Evolutionary conservation across 2,888 invertebrate genomes (phyloP).

Genomic region (Meghimatium bilineatum): DNA sequence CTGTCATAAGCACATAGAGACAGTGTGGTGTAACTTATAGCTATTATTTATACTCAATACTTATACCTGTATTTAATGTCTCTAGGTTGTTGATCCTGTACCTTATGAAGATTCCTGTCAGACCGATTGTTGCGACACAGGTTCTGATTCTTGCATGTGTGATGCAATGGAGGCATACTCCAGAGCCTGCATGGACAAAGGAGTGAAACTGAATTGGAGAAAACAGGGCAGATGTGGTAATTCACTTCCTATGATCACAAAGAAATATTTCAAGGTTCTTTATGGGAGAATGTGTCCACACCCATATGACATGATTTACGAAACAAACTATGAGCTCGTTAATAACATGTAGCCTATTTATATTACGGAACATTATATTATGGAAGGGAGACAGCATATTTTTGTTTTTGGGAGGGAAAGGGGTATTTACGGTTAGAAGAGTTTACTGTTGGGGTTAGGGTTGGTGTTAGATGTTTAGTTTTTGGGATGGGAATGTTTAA

Average conservation of each 20-base stretch:
- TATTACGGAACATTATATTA: too few species aligned
- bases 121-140: constrained; percentile 85
- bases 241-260: neutral
- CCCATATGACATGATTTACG: too few species aligned
- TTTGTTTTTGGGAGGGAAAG: too few species aligned
- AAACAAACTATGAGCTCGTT: too few species aligned
- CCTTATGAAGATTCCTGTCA: constrained; percentile 85
- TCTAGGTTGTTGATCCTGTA: constrained; percentile 82
- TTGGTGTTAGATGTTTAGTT: too few species aligned
- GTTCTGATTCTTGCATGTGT: constrained; percentile 79
- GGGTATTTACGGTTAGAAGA: too few species aligned
- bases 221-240: constrained; percentile 88
- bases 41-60: neutral
- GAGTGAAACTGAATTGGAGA: constrained; percentile 82
- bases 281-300: too few species aligned
- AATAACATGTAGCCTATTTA: too few species aligned
- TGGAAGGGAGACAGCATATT: too few species aligned
- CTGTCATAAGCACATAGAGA: neutral
- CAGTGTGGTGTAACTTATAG: neutral
- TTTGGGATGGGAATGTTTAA: too few species aligned
- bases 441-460: too few species aligned
- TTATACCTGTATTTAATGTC: neutral
- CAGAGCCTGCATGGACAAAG: constrained; percentile 84
- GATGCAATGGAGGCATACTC: constrained; percentile 87
- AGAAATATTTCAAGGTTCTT: too few species aligned